phyloP scores from a whole-genome alignment of 2,113 vertebrate species.

The Emydocephalus ijimae region DNA sequence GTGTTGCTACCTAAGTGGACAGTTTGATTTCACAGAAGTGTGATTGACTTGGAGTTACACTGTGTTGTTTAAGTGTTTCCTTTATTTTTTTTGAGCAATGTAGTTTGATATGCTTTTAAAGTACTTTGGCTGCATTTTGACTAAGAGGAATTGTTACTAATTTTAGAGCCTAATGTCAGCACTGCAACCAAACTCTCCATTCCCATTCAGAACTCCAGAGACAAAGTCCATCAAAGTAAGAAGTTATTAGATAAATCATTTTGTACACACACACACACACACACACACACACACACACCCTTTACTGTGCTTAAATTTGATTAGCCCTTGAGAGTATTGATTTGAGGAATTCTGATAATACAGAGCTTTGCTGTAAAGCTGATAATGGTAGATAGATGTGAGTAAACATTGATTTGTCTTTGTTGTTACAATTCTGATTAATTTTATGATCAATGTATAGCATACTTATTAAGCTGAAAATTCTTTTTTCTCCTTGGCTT shows the following conservation, averaged over 20 bases:
- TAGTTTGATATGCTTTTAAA: background rate
- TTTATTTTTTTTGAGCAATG: too few relatives aligned
- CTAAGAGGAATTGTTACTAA: constrained; percentile 9
- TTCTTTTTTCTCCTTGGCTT: background rate
- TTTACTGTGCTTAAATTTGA: background rate
- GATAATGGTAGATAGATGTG: background rate
- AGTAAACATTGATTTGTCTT: background rate
- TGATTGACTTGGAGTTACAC: too few relatives aligned
- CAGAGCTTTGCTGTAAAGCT: background rate
- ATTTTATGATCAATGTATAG: background rate
- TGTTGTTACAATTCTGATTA: background rate
- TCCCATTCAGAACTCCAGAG: too few relatives aligned
- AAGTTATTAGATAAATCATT: too few relatives aligned
- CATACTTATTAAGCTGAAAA: background rate
- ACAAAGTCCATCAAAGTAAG: too few relatives aligned
- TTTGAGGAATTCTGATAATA: background rate
- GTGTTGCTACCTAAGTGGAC: too few relatives aligned
- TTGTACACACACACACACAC: too few relatives aligned
- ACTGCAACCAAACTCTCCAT: too few relatives aligned
- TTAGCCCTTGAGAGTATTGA: background rate
- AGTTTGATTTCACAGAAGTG: too few relatives aligned
- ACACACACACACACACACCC: background rate
- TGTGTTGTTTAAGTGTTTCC: too few relatives aligned
- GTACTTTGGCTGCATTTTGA: constrained; percentile 8
- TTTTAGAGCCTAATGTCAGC: constrained; percentile 11